These are phyloP conservation scores for Papilio protenor DNA, from an alignment of 2,888 invertebrate genomes.

Conservation along the genomic window DNA sequence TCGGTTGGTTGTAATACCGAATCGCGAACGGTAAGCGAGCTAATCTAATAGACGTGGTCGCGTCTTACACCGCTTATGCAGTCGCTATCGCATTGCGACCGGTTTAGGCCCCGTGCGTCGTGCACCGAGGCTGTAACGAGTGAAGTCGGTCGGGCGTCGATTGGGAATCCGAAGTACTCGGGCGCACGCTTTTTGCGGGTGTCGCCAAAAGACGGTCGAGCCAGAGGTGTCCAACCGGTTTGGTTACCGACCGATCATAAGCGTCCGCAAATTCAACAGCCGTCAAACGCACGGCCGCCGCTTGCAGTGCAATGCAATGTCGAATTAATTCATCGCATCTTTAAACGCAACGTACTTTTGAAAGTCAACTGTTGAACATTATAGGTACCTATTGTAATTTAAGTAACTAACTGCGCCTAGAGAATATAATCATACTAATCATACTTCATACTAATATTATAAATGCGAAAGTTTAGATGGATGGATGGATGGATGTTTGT, in stretches of 20 bases:
- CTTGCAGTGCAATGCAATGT: constrained; percentile 62
- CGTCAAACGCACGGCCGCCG: constrained; percentile 74
- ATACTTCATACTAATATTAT: too few species aligned
- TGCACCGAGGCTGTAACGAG: constrained; percentile 25
- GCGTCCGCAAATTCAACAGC: constrained; percentile 80
- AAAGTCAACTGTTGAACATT: not conserved
- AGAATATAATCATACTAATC: too few species aligned
- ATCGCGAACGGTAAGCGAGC: constrained; percentile 9
- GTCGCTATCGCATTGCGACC: constrained; percentile 49
- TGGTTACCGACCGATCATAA: constrained; percentile 74
- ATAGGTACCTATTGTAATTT: not conserved
- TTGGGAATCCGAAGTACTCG: constrained; percentile 72
- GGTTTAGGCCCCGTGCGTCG: constrained; percentile 18
- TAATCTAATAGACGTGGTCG: constrained; percentile 24
- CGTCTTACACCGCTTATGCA: constrained; percentile 52
- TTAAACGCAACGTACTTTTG: constrained; percentile 1
- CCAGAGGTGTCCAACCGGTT: constrained; percentile 82
- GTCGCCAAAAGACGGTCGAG: constrained; percentile 79
- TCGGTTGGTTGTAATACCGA: not conserved
- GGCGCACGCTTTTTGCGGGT: constrained; percentile 79
- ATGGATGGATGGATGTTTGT: too few species aligned
- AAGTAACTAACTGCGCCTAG: not conserved
- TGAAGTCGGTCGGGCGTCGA: constrained; percentile 57
- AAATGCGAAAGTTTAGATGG: too few species aligned
- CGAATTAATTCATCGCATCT: constrained; percentile 50